Evolutionary conservation across 2,113 vertebrate genomes (phyloP).

Genomic region (Nerophis lumbriciformis): DNA sequence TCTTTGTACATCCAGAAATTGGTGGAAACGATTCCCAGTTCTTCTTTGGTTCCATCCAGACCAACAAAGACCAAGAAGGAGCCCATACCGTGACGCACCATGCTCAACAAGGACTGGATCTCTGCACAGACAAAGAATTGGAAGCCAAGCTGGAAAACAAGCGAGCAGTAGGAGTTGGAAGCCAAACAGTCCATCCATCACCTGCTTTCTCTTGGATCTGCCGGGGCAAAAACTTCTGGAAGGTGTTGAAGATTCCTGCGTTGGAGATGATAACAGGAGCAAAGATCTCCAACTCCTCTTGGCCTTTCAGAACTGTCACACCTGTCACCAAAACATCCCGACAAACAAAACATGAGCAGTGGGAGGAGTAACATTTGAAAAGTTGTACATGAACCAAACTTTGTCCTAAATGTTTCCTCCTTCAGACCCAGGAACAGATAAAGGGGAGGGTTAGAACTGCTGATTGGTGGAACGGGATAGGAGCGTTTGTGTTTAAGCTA

Average conservation of each 20-base stretch:
- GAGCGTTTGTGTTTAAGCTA: too few relatives aligned
- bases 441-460: too few relatives aligned
- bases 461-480: too few relatives aligned
- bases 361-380: not conserved
- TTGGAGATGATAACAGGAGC: slow-evolving; percentile 77
- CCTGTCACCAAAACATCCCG: slow-evolving; percentile 49
- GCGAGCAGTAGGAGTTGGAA: too few relatives aligned
- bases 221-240: slow-evolving; percentile 71
- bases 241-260: slow-evolving; percentile 79
- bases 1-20: slow-evolving; percentile 80
- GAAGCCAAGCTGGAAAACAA: not conserved
- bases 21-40: slow-evolving; percentile 70
- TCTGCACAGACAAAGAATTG: slow-evolving; percentile 44
- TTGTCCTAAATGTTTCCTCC: too few relatives aligned
- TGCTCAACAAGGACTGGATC: slow-evolving; percentile 57
- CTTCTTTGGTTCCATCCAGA: slow-evolving; percentile 72
- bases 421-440: too few relatives aligned
- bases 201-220: slow-evolving; percentile 61
- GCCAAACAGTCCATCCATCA: not conserved
- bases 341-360: not conserved
- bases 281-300: slow-evolving; percentile 65
- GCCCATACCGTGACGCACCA: slow-evolving; percentile 75
- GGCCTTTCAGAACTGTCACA: slow-evolving; percentile 65
- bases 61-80: slow-evolving; percentile 81
- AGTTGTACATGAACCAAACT: not conserved